Percentiles rank a stretch among this genome's conserved stretches.
Evolutionary conservation across 2,888 invertebrate genomes (phyloP).

Genomic region (Mechanitis mazaeus): DNA sequence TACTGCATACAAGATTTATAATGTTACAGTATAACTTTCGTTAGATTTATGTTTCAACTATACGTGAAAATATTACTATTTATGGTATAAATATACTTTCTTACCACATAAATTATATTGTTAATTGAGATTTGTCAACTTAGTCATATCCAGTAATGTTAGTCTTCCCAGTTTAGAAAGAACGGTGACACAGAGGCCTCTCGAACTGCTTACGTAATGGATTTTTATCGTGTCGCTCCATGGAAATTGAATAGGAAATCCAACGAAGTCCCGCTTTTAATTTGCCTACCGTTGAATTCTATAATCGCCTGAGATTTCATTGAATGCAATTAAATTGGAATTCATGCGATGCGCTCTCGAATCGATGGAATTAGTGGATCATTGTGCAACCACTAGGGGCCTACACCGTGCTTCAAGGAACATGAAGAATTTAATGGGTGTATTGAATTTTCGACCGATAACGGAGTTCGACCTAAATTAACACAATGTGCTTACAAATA

Average conservation of each 20-base stretch:
- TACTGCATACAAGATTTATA: too few species aligned
- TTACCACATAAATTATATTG: neutral
- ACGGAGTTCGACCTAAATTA: constrained; percentile 1
- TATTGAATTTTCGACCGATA: constrained; percentile 3
- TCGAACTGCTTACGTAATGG: constrained; percentile 56
- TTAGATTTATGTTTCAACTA: neutral
- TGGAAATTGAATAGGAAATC: constrained; percentile 68
- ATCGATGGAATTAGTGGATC: constrained; percentile 52
- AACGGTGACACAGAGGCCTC: constrained; percentile 49
- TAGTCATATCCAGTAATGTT: constrained; percentile 40
- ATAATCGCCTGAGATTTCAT: constrained; percentile 70
- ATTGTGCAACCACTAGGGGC: constrained; percentile 24
- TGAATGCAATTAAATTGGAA: constrained; percentile 71
- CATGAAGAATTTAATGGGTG: constrained; percentile 8
- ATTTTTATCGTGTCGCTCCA: constrained; percentile 67
- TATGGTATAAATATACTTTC: neutral
- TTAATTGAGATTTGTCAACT: neutral
- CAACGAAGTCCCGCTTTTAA: constrained; percentile 64
- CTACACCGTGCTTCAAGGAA: constrained; percentile 6
- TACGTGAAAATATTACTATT: too few species aligned
- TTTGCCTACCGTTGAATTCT: constrained; percentile 66
- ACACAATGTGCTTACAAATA: constrained; percentile 1
- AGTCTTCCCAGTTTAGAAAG: constrained; percentile 35
- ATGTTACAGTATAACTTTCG: too few species aligned
- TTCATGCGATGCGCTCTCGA: constrained; percentile 47